Percentiles rank a stretch among this genome's conserved stretches.
Conservation (phyloP, 2,113 vertebrate species). For the Campylomormyrus tamandua region DNA sequence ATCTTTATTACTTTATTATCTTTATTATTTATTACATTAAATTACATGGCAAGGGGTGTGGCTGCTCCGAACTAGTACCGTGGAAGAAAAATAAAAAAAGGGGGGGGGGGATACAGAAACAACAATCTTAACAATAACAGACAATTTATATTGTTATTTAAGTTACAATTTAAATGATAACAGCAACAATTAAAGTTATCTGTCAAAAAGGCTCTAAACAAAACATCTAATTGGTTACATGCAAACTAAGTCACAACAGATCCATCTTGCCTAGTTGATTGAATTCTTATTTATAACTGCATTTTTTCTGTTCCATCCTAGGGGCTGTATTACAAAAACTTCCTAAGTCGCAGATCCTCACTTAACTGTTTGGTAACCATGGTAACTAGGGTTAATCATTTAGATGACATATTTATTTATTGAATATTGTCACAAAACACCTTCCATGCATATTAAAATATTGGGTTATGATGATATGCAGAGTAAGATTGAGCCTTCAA, state of each 20-base stretch:
- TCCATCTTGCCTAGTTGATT: background rate
- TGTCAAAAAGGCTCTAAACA: background rate
- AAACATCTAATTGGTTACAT: background rate
- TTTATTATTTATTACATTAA: too few relatives aligned
- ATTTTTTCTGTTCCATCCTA: background rate
- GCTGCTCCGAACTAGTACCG: too few relatives aligned
- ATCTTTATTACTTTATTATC: too few relatives aligned
- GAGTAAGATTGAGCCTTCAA: background rate
- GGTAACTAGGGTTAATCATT: background rate
- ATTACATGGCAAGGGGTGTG: too few relatives aligned
- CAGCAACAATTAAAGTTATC: background rate
- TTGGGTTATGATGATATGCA: background rate
- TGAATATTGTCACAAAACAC: background rate
- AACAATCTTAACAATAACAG: too few relatives aligned
- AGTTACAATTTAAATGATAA: background rate
- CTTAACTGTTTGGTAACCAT: background rate
- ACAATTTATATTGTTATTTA: background rate
- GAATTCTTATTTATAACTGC: background rate
- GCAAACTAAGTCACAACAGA: background rate
- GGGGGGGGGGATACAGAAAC: too few relatives aligned
- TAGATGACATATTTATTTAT: background rate
- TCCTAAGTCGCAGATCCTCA: background rate
- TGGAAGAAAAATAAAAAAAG: too few relatives aligned
- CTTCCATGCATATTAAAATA: background rate
- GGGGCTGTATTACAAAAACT: background rate